A percentile compares a stretch with the other conserved stretches of the same genome.
Conservation (phyloP, 2,113 vertebrate genomes). For the Larimichthys polyactis region DNA sequence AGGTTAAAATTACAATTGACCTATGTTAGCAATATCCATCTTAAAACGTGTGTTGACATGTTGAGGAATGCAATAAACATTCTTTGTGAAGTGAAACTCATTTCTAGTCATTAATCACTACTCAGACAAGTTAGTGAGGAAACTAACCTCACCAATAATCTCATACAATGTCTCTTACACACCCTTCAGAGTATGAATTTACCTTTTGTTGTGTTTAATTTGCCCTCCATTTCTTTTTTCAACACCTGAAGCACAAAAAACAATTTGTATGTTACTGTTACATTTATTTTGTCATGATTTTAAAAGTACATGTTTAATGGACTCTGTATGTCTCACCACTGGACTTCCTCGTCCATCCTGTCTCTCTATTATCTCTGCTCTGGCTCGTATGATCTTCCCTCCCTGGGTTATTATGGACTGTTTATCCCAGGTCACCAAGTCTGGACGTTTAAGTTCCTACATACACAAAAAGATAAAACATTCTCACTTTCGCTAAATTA, state of each 20-base stretch:
- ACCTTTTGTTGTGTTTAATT: conserved; percentile 61
- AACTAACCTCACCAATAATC: not conserved
- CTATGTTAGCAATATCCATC: not conserved
- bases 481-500: not conserved
- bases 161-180: not conserved
- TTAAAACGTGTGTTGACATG: not conserved
- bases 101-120: not conserved
- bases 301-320: not conserved
- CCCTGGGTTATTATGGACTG: conserved; percentile 46
- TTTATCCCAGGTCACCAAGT: conserved; percentile 83
- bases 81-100: no score
- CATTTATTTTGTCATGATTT: not conserved
- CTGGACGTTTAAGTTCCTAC: conserved; percentile 79
- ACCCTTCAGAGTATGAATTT: not conserved
- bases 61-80: not conserved
- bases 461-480: not conserved
- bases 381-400: conserved; percentile 77
- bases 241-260: conserved; percentile 53
- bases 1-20: not conserved
- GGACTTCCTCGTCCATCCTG: conserved; percentile 82
- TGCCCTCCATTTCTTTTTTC: conserved; percentile 21
- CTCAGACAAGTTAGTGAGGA: not conserved
- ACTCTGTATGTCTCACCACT: conserved; percentile 56
- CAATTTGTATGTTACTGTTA: not conserved
- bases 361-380: conserved; percentile 82